These are phyloP conservation scores for Pelmatolapia mariae DNA, from an alignment of 2,113 vertebrate species.

Conservation along the genomic window DNA sequence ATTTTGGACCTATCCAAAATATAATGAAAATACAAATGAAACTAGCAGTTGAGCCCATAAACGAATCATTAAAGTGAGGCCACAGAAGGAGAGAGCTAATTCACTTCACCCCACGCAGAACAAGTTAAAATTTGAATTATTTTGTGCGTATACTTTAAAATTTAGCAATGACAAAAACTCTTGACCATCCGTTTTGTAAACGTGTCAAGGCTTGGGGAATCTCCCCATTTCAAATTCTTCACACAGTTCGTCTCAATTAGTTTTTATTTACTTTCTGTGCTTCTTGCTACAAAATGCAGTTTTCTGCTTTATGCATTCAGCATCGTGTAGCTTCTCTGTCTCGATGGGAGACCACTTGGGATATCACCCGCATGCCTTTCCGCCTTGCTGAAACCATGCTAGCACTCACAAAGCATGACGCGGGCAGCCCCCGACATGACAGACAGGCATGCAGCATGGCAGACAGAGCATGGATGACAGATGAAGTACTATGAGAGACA, in stretches of 20 bases:
- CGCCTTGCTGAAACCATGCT: background rate
- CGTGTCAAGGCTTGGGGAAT: background rate
- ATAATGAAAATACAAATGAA: background rate
- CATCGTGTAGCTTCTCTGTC: background rate
- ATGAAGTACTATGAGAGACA: slow-evolving; percentile 18
- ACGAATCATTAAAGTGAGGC: accelerated
- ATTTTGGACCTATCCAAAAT: accelerated
- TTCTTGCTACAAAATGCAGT: background rate
- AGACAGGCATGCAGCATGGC: slow-evolving; percentile 15
- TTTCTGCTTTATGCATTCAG: background rate
- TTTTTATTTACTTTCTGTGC: background rate
- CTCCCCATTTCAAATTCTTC: background rate
- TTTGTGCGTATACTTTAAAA: background rate
- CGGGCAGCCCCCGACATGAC: slow-evolving; percentile 11
- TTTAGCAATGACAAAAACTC: background rate
- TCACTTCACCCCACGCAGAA: background rate
- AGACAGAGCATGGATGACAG: slow-evolving; percentile 23
- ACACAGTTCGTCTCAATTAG: background rate
- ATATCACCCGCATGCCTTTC: background rate
- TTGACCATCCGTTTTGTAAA: background rate
- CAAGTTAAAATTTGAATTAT: background rate
- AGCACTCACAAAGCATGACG: slow-evolving; percentile 26
- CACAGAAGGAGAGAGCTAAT: background rate
- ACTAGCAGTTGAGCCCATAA: background rate
- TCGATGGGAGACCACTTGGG: background rate